Evolutionary conservation across 1,140 invertebrate species (phyloP).

Genomic region (Caenorhabditis brenneri): DNA sequence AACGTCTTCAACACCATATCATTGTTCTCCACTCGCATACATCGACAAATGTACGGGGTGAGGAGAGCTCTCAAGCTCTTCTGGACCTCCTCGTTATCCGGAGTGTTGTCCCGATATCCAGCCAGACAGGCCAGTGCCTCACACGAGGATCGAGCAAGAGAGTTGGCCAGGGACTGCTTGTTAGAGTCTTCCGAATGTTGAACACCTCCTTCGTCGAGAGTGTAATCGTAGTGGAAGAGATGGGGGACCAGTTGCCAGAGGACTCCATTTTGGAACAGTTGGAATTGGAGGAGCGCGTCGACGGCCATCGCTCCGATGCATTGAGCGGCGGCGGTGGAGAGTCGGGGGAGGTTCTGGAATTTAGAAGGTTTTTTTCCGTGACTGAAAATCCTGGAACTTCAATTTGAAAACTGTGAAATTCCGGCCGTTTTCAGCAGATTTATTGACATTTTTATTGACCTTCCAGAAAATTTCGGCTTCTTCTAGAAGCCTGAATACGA

Average conservation of each 20-base stretch:
- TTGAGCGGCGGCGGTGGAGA: conserved; percentile 83
- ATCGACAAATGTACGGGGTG: conserved; percentile 85
- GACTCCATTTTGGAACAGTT: conserved; percentile 86
- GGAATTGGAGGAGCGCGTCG: conserved; percentile 84
- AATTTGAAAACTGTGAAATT: too few species aligned
- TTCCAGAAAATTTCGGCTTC: too few species aligned
- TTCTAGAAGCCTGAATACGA: too few species aligned
- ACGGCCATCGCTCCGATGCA: conserved; percentile 83
- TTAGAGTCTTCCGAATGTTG: conserved; percentile 64
- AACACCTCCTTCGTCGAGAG: conserved; percentile 86
- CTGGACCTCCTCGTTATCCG: conserved; percentile 76
- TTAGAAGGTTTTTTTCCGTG: too few species aligned
- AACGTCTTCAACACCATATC: conserved; percentile 87
- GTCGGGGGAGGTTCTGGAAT: conserved; percentile 80
- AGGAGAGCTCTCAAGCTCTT: conserved; percentile 81
- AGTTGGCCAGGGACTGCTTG: conserved; percentile 85
- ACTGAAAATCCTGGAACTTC: too few species aligned
- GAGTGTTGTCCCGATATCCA: conserved; percentile 76
- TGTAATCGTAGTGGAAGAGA: conserved; percentile 95
- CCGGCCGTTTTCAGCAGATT: too few species aligned
- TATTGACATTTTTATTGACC: too few species aligned
- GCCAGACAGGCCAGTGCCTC: conserved; percentile 83
- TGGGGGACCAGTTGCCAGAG: conserved; percentile 89
- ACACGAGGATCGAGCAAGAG: conserved; percentile 84
- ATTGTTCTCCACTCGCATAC: conserved; percentile 78